These are phyloP conservation scores for Caenorhabditis wallacei DNA, from an alignment of 2,888 invertebrate genomes.

Conservation along the genomic window DNA sequence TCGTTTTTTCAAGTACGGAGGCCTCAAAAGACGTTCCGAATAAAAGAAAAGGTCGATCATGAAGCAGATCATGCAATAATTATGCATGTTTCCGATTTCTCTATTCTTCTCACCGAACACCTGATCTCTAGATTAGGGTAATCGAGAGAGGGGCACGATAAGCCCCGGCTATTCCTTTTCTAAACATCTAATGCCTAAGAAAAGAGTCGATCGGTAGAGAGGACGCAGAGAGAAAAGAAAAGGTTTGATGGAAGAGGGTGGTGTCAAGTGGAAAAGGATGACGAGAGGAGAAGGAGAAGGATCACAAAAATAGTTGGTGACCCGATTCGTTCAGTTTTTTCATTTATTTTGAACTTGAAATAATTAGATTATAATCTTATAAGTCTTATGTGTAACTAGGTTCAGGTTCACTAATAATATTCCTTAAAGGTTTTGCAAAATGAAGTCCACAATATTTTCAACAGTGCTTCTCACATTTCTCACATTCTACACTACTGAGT, in stretches of 20 bases:
- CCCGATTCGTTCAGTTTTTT: slow-evolving; percentile 15
- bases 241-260: neutral
- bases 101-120: slow-evolving; percentile 10
- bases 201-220: slow-evolving; percentile 20
- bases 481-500: neutral
- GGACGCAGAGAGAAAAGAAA: slow-evolving; percentile 16
- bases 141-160: neutral
- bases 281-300: slow-evolving; percentile 10
- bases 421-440: neutral
- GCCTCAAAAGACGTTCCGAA: neutral
- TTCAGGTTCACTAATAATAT: too few species aligned
- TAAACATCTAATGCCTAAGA: neutral
- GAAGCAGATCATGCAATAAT: slow-evolving; percentile 16
- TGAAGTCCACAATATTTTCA: neutral
- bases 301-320: slow-evolving; percentile 38
- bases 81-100: slow-evolving; percentile 8
- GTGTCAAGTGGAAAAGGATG: slow-evolving; percentile 50
- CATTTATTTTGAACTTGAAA: neutral
- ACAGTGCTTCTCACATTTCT: neutral
- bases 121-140: neutral
- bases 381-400: too few species aligned
- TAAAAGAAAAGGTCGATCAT: neutral
- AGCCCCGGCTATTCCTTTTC: neutral
- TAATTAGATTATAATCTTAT: too few species aligned
- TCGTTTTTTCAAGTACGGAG: slow-evolving; percentile 6